Evolutionary conservation across 2,888 invertebrate genomes (phyloP), one percentile per base, ranked within the genome.

Genomic region (Plagodis pulveraria): DNA sequence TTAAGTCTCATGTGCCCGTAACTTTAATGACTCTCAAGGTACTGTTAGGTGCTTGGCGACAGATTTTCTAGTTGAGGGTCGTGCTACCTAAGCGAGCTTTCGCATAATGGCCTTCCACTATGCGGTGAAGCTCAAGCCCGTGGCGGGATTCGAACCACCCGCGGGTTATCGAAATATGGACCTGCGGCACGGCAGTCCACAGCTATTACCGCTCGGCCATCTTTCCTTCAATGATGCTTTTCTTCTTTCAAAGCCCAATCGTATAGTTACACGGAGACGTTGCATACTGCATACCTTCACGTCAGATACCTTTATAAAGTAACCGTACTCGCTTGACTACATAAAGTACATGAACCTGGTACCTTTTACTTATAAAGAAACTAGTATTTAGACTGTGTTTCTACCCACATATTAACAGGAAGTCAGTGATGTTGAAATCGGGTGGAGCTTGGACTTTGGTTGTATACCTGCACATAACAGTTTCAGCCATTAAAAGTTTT

Each of bases 211-310:
- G 22, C 22, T 22, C 22, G 22, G 22, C 22, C 22, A 22, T 22
- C 22, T 2, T 22, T 22, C 2, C 22, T n/a, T 22, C 22, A 22
- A 22, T 22, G 22, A 36, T 36, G 43, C 5, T 35, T 45, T 42
- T 43, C 36, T 48, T 42, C 8, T 48, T 34, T 32, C 41, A 33
- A 53, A 38, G 4, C 6, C 36, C 46, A 36, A 36, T 42, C 50
- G 33, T 47, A 51, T 38, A 48, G 48, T 32, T 50, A 56, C 55
- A 56, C 42, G 44, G 58, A 67, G 34, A 12, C 50, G 32, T 50
- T 8, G 77, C 73, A 77, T 81, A 63, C 78, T 8, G 77, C 73
- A 77, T 81, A 63, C 78, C 76, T 66, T 65, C 77, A 77, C 78
- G 79, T 77, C 59, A 68, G 62, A 59, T 55, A 44, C 67, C 67